These are phyloP conservation scores for Adoxophyes honmai DNA, from an alignment of 1,140 invertebrate genomes.

Conservation along the genomic window DNA sequence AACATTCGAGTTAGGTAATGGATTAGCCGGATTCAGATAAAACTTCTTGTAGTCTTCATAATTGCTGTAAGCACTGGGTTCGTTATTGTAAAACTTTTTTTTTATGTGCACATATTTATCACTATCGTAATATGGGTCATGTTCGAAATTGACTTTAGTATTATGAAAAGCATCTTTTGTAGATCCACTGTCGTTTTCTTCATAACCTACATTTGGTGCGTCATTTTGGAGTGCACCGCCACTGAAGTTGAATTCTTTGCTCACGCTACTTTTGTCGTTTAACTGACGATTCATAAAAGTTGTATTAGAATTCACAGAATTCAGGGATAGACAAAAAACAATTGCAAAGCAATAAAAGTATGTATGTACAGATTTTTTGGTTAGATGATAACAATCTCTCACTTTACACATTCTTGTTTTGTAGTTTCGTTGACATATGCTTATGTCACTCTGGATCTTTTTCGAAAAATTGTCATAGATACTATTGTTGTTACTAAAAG, in stretches of 20 bases:
- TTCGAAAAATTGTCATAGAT: slow-evolving; percentile 43
- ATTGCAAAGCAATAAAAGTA: slow-evolving; percentile 50
- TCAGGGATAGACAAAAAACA: slow-evolving; percentile 46
- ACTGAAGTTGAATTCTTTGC: slow-evolving; percentile 24
- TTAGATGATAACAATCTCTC: slow-evolving; percentile 22
- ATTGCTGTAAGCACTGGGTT: slow-evolving; percentile 61
- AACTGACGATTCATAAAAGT: slow-evolving; percentile 58
- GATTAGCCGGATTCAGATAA: slow-evolving; percentile 61
- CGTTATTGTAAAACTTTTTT: slow-evolving; percentile 54
- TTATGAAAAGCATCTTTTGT: slow-evolving; percentile 32
- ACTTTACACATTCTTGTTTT: slow-evolving; percentile 21
- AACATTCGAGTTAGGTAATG: slow-evolving; percentile 57
- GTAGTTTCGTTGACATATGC: slow-evolving; percentile 42
- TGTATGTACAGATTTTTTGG: slow-evolving; percentile 36
- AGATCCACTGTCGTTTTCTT: slow-evolving; percentile 36
- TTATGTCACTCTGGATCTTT: slow-evolving; percentile 33
- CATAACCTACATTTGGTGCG: slow-evolving; percentile 43
- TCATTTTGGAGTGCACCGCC: slow-evolving; percentile 39
- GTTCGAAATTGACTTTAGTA: slow-evolving; percentile 65
- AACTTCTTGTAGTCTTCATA: slow-evolving; percentile 67
- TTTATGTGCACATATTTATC: slow-evolving; percentile 54
- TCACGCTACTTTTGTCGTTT: slow-evolving; percentile 26
- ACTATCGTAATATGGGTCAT: slow-evolving; percentile 55
- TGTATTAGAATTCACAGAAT: slow-evolving; percentile 63
- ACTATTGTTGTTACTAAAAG: slow-evolving; percentile 46